Evolutionary conservation across 2,888 invertebrate genomes (phyloP).

Genomic region (Diogma glabrata): DNA sequence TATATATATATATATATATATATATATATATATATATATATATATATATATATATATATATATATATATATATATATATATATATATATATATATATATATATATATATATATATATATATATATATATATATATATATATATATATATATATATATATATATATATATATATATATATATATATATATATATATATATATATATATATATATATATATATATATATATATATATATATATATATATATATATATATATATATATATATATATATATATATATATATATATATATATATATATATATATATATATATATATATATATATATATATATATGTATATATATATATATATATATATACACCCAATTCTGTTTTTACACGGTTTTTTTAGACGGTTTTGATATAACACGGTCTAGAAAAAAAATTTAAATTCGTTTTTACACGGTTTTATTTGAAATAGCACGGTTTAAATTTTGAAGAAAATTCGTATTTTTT

Average conservation of each 20-base stretch:
- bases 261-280: constrained; percentile 3
- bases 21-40: constrained; percentile 3
- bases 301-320: constrained; percentile 3
- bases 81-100: constrained; percentile 3
- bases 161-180: constrained; percentile 3
- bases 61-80: background rate
- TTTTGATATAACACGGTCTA: too few species aligned
- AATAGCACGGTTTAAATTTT: too few species aligned
- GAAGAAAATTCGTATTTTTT: too few species aligned
- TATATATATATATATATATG: constrained; percentile 1
- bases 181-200: constrained; percentile 3
- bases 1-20: constrained; percentile 3
- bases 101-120: constrained; percentile 1
- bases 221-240: background rate
- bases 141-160: constrained; percentile 3
- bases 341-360: background rate
- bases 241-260: constrained; percentile 3
- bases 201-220: constrained; percentile 3
- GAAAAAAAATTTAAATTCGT: too few species aligned
- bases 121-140: constrained; percentile 1
- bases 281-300: constrained; percentile 3
- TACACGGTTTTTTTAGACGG: too few species aligned
- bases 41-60: background rate
- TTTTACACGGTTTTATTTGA: too few species aligned
- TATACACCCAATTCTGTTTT: too few species aligned